Conservation (phyloP, 2,797 vertebrate genomes). For the Phataginus tricuspis region DNA sequence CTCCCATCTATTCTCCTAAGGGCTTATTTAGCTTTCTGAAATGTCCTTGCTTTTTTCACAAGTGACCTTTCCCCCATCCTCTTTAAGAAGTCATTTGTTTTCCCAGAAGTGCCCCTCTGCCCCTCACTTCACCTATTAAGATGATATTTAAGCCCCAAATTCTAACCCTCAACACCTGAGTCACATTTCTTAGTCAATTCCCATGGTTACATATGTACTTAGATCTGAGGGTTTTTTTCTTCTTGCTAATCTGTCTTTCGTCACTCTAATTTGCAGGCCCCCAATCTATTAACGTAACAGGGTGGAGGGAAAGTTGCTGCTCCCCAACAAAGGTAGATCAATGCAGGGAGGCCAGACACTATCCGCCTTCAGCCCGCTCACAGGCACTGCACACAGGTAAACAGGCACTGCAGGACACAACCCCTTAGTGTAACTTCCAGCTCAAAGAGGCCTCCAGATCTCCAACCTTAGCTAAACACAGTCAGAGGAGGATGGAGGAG, state of each 20-base stretch:
- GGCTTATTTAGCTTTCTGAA: not conserved
- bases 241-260: not conserved
- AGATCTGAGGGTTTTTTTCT: not conserved
- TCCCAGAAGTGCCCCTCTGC: not conserved
- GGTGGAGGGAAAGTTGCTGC: not conserved
- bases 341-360: not conserved
- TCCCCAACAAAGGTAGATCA: not conserved
- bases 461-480: not conserved
- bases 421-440: not conserved
- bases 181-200: not conserved
- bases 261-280: not conserved
- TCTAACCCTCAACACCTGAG: not conserved
- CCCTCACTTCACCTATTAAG: not conserved
- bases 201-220: not conserved
- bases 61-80: not conserved
- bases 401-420: not conserved
- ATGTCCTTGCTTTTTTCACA: not conserved
- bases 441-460: not conserved
- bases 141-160: not conserved
- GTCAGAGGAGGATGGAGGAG: not conserved
- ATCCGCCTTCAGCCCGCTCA: not conserved
- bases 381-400: accelerated
- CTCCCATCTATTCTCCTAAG: not conserved
- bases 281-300: not conserved
- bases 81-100: not conserved